Conservation (phyloP, 2,797 vertebrate species). For the Pseudomugil gertrudae region DNA sequence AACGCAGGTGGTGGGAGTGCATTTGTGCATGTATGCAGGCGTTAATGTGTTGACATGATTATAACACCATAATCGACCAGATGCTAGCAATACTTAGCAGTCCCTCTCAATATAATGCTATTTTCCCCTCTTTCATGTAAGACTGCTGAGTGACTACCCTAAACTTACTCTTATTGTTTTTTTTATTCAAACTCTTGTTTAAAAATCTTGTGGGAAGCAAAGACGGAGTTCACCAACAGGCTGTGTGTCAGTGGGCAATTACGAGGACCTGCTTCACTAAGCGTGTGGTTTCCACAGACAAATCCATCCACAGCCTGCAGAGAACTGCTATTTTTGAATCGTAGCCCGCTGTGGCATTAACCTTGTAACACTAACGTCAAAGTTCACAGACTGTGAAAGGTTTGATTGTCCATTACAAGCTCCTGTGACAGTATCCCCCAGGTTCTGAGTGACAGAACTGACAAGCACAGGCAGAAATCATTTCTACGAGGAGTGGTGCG, state of each 20-base stretch:
- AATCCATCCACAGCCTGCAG: slow-evolving; percentile 55
- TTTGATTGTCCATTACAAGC: slow-evolving; percentile 51
- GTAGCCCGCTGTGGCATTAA: slow-evolving; percentile 50
- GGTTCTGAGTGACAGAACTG: slow-evolving; percentile 37
- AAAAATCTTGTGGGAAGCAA: slow-evolving; percentile 28
- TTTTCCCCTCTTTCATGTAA: slow-evolving; percentile 5
- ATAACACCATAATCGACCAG: slow-evolving; percentile 46
- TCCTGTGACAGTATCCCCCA: slow-evolving; percentile 23
- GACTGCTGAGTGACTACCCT: slow-evolving; percentile 22
- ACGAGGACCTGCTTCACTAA: slow-evolving; percentile 61
- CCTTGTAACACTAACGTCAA: slow-evolving; percentile 54
- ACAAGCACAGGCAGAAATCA: slow-evolving; percentile 38
- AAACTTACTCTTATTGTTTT: slow-evolving; percentile 14
- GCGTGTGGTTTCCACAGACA: slow-evolving; percentile 67
- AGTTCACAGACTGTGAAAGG: slow-evolving; percentile 48
- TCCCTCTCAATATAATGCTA: slow-evolving; percentile 6
- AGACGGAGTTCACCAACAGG: slow-evolving; percentile 51
- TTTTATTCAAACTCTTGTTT: slow-evolving; percentile 12
- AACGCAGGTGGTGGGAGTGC: slow-evolving; percentile 23
- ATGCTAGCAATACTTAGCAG: slow-evolving; percentile 31
- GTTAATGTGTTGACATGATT: slow-evolving; percentile 52
- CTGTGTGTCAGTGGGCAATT: slow-evolving; percentile 54
- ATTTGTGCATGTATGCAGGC: slow-evolving; percentile 1
- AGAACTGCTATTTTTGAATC: slow-evolving; percentile 55
- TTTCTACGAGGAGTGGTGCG: slow-evolving; percentile 19